These are phyloP conservation scores for Botia almorhae DNA, from an alignment of 2,797 vertebrate species.

Conservation along the genomic window DNA sequence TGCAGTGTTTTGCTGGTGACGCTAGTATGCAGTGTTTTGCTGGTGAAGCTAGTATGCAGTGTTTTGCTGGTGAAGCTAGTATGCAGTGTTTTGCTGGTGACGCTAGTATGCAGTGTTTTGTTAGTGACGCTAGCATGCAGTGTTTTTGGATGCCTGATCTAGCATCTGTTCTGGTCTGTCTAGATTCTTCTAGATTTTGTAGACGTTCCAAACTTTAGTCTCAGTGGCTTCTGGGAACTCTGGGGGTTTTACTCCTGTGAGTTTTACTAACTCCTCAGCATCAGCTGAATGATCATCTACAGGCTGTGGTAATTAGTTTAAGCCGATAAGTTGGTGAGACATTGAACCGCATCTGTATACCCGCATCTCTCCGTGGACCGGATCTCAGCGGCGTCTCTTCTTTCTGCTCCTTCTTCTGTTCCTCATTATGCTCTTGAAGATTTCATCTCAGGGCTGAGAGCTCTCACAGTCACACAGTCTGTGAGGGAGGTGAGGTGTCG, in stretches of 20 bases:
- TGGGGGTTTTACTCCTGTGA: too few relatives aligned
- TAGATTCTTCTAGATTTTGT: too few relatives aligned
- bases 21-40: too few relatives aligned
- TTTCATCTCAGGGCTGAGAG: neutral
- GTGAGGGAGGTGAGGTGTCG: neutral
- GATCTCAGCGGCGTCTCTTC: conserved; percentile 19
- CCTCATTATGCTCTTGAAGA: conserved; percentile 23
- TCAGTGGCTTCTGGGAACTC: too few relatives aligned
- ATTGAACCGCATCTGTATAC: neutral
- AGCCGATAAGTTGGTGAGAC: conserved; percentile 28
- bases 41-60: too few relatives aligned
- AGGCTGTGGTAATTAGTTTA: conserved; percentile 27
- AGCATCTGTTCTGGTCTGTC: too few relatives aligned
- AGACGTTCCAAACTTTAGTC: neutral
- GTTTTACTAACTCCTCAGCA: neutral
- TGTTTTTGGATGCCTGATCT: too few relatives aligned
- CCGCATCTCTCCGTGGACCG: conserved; percentile 7
- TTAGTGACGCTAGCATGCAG: too few relatives aligned
- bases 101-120: too few relatives aligned
- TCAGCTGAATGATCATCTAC: conserved; percentile 8
- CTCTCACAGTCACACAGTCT: neutral
- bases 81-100: too few relatives aligned
- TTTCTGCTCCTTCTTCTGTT: conserved; percentile 42
- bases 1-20: too few relatives aligned
- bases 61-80: too few relatives aligned